phyloP scores from a whole-genome alignment of 2,113 vertebrate species.

The Etheostoma spectabile region DNA sequence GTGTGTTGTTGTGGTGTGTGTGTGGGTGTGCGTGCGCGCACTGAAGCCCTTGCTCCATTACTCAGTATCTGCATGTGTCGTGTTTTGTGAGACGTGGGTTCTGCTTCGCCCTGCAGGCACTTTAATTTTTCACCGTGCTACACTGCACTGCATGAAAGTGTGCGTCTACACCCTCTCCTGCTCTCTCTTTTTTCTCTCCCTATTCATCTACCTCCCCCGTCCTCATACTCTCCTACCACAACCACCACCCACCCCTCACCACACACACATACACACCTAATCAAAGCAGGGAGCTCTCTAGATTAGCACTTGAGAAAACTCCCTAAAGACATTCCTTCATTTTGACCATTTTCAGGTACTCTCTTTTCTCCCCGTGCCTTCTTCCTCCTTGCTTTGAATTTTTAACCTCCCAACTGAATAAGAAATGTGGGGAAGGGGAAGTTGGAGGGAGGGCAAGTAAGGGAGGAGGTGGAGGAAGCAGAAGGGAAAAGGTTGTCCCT shows the following conservation, averaged over 20 bases:
- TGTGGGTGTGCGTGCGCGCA: conserved; percentile 35
- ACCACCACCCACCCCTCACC: conserved; percentile 39
- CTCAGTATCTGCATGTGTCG: conserved; percentile 69
- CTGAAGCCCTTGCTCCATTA: conserved; percentile 59
- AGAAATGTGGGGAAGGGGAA: conserved; percentile 76
- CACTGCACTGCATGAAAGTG: conserved; percentile 71
- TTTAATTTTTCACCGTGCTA: conserved; percentile 81
- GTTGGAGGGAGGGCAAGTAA: conserved; percentile 67
- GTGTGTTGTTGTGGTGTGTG: conserved; percentile 62
- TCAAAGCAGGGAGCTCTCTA: conserved; percentile 76
- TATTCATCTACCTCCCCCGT: conserved; percentile 61
- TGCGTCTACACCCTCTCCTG: conserved; percentile 50
- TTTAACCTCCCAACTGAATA: conserved; percentile 85
- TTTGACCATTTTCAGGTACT: conserved; percentile 82
- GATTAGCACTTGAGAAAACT: conserved; percentile 82
- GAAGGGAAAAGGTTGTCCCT: conserved; percentile 78
- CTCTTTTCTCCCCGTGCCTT: conserved; percentile 49
- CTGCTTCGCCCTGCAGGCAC: conserved; percentile 76
- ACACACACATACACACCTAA: conserved; percentile 57
- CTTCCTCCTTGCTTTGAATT: conserved; percentile 77
- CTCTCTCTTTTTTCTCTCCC: conserved; percentile 16
- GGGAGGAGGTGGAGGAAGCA: conserved; percentile 55
- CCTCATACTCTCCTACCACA: conserved; percentile 37
- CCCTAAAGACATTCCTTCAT: conserved; percentile 79
- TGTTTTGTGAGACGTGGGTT: conserved; percentile 67